A percentile compares a stretch with the other conserved stretches of the same genome.
Conservation (phyloP, 2,113 vertebrate genomes). For the Motacilla tschutschensis region DNA sequence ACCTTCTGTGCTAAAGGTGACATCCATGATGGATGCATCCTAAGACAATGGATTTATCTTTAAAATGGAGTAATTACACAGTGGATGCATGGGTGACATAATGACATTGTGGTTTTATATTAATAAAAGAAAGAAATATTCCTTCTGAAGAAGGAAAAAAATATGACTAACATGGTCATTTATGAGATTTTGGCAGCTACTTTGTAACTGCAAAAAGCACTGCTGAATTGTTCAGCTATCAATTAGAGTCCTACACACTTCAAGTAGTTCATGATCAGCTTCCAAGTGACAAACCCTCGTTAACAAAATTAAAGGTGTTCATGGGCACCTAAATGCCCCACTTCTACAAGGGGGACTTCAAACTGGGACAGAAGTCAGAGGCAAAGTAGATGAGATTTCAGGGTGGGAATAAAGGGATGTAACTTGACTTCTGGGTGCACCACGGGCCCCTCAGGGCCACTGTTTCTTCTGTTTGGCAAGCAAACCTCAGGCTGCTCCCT, state of each 20-base stretch:
- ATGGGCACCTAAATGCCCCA: background rate
- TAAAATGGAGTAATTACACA: constrained; percentile 91
- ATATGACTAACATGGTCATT: constrained; percentile 35
- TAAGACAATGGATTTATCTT: constrained; percentile 87
- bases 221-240: background rate
- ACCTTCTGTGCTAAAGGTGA: constrained; percentile 81
- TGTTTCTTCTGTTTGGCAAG: background rate
- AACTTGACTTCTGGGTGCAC: background rate
- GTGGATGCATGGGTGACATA: constrained; percentile 83
- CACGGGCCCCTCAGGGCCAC: background rate
- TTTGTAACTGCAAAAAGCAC: constrained; percentile 11
- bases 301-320: background rate
- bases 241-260: background rate
- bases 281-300: background rate
- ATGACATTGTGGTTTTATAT: constrained; percentile 82
- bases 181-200: constrained; percentile 34
- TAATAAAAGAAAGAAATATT: constrained; percentile 71
- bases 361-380: background rate
- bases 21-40: constrained; percentile 89
- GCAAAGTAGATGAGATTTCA: rapidly evolving
- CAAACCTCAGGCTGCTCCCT: background rate
- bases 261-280: background rate
- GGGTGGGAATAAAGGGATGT: background rate
- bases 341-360: background rate
- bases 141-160: constrained; percentile 39